Percentiles rank a stretch among this genome's conserved stretches.
Conservation (phyloP, 2,888 invertebrate species). For the Amblyjoppa fuscipennis region DNA sequence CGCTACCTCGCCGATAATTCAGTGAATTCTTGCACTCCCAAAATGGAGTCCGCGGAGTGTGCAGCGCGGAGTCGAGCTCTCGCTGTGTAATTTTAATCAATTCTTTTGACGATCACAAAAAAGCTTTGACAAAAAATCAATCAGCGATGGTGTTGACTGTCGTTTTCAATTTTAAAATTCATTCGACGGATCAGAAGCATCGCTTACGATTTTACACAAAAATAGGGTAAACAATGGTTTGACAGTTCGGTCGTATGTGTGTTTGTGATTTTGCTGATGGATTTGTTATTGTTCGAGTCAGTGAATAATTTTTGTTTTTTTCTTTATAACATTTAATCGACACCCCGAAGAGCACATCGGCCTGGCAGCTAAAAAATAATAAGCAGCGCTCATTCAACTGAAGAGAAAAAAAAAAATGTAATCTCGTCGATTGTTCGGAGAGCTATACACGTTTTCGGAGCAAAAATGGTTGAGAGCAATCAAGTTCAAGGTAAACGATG, state of each 20-base stretch:
- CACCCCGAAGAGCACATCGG: background rate
- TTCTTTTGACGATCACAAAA: slow-evolving; percentile 25
- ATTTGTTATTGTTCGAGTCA: slow-evolving; percentile 6
- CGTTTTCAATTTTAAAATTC: background rate
- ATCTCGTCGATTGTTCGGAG: background rate
- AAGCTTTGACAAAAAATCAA: background rate
- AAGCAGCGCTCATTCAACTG: background rate
- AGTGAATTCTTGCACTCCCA: slow-evolving; percentile 58
- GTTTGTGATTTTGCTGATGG: background rate
- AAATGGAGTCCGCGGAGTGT: slow-evolving; percentile 64
- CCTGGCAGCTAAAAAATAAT: background rate
- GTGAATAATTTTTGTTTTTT: slow-evolving; percentile 1
- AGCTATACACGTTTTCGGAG: slow-evolving; percentile 1
- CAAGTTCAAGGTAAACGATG: slow-evolving; percentile 51
- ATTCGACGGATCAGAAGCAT: background rate
- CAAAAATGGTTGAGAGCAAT: slow-evolving; percentile 28
- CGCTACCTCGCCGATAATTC: slow-evolving; percentile 45
- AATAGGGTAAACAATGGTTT: slow-evolving; percentile 10
- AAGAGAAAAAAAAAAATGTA: background rate
- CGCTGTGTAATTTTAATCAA: slow-evolving; percentile 34
- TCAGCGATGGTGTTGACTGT: slow-evolving; percentile 4
- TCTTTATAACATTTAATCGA: background rate
- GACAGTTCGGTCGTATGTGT: slow-evolving; percentile 7
- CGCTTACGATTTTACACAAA: background rate
- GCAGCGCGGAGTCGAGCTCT: slow-evolving; percentile 49